These are phyloP conservation scores for Rhipidura dahli DNA, from an alignment of 2,113 vertebrate species.

Conservation along the genomic window DNA sequence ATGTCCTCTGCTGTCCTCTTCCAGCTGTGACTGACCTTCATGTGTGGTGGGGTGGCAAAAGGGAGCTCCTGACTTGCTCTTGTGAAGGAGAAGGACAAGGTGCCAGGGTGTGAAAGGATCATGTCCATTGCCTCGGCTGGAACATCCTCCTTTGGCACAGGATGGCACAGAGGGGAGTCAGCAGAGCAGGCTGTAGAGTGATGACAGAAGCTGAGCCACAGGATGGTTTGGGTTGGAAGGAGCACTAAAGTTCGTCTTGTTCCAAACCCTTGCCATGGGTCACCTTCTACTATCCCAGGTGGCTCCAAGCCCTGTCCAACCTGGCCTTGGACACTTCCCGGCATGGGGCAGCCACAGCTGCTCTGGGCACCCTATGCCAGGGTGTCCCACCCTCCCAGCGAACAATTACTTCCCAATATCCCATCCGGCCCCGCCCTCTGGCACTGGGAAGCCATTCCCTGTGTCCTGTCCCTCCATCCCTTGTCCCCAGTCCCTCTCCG, in stretches of 20 bases:
- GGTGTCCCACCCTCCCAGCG: not conserved
- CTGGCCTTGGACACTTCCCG: not conserved
- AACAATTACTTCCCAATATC: not conserved
- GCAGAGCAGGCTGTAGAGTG: not conserved
- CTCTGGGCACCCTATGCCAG: not conserved
- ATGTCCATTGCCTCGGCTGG: fast-evolving
- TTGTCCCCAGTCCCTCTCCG: not conserved
- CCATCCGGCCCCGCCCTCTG: not conserved
- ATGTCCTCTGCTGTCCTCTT: not conserved
- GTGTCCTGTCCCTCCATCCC: not conserved
- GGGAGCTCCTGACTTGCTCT: not conserved
- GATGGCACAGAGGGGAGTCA: not conserved
- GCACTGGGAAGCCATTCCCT: not conserved
- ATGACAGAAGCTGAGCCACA: not conserved
- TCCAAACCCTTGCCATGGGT: not conserved
- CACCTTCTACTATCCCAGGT: not conserved
- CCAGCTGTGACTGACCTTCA: not conserved
- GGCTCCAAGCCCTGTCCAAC: not conserved
- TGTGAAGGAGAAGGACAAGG: not conserved
- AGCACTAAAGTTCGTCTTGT: not conserved
- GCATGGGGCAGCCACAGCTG: not conserved
- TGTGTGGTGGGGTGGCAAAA: not conserved
- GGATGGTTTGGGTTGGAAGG: not conserved
- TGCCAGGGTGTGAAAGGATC: not conserved
- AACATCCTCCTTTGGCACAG: not conserved